Evolutionary conservation across 2,113 vertebrate genomes (phyloP).

Genomic region (Mohoua ochrocephala): DNA sequence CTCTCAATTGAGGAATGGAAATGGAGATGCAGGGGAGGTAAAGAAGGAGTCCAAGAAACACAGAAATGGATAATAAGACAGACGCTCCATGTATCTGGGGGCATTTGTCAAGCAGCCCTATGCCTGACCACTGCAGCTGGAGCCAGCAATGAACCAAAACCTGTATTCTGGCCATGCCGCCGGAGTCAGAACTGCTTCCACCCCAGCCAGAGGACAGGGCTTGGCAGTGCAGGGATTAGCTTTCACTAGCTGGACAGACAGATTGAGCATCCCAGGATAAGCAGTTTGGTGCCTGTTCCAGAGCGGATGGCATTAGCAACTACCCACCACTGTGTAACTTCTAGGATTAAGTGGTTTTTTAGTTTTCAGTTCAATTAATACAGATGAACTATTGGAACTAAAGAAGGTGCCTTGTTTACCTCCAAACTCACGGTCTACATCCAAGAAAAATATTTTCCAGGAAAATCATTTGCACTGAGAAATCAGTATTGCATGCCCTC

Average conservation of each 20-base stretch:
- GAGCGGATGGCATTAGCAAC: background rate
- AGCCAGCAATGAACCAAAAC: background rate
- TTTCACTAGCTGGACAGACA: background rate
- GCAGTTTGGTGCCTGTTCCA: background rate
- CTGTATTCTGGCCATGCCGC: background rate
- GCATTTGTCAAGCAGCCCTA: background rate
- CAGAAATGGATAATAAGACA: background rate
- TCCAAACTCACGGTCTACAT: background rate
- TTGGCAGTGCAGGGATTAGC: background rate
- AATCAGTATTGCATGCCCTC: background rate
- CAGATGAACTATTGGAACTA: background rate
- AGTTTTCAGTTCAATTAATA: background rate
- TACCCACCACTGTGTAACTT: background rate
- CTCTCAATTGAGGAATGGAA: fast-evolving
- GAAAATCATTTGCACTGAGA: background rate
- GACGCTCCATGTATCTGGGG: background rate
- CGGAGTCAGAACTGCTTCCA: background rate
- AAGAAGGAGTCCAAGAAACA: background rate
- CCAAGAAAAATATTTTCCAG: background rate
- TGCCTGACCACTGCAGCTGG: background rate
- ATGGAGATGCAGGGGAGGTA: background rate
- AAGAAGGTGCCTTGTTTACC: background rate
- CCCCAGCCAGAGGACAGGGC: background rate
- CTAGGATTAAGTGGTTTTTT: background rate
- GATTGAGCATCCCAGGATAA: background rate